phyloP scores from a whole-genome alignment of 2,113 vertebrate genomes.

The Xiphias gladius region DNA sequence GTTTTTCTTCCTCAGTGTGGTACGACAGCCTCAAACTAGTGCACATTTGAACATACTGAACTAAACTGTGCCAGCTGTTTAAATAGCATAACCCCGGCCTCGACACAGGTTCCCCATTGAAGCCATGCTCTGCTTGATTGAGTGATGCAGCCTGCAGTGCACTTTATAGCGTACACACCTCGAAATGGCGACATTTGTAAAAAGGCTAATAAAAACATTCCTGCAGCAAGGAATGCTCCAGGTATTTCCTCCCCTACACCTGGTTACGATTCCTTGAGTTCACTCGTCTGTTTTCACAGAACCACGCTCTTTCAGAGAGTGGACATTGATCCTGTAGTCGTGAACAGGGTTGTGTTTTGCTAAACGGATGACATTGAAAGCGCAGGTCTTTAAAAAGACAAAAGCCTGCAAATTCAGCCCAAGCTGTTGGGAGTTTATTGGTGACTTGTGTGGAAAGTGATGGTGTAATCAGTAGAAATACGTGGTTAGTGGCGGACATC shows the following conservation, averaged over 20 bases:
- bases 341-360: slow-evolving; percentile 65
- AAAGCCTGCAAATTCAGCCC: background rate
- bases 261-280: slow-evolving; percentile 81
- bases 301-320: slow-evolving; percentile 53
- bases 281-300: slow-evolving; percentile 73
- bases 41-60: slow-evolving; percentile 76
- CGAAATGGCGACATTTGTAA: slow-evolving; percentile 82
- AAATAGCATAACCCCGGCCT: slow-evolving; percentile 80
- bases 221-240: slow-evolving; percentile 75
- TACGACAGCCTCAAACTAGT: slow-evolving; percentile 80
- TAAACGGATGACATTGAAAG: slow-evolving; percentile 57
- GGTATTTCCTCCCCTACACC: slow-evolving; percentile 84
- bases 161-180: slow-evolving; percentile 83
- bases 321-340: slow-evolving; percentile 49
- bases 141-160: slow-evolving; percentile 82
- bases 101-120: slow-evolving; percentile 88
- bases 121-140: slow-evolving; percentile 80
- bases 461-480: slow-evolving; percentile 4
- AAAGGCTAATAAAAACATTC: slow-evolving; percentile 84
- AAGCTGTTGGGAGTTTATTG: background rate
- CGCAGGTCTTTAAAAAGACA: background rate
- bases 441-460: slow-evolving; percentile 18
- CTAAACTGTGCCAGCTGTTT: slow-evolving; percentile 90
- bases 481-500: background rate
- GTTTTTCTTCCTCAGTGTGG: slow-evolving; percentile 79